Conservation (phyloP, 2,797 vertebrate genomes). For the Falco peregrinus region DNA sequence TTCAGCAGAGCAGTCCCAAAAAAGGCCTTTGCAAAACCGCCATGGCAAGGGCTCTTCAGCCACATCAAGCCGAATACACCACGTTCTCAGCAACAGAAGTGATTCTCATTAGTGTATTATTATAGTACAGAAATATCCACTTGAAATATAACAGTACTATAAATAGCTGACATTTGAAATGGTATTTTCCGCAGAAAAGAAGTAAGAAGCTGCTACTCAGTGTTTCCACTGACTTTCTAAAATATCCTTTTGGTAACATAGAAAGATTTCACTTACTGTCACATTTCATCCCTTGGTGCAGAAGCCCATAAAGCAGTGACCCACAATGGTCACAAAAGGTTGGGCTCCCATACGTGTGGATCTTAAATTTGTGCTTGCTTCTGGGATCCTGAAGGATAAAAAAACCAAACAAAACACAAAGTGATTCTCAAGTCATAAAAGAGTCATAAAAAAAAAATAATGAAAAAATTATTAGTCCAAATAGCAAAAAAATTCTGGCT, state of each 20-base stretch:
- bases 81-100: not conserved
- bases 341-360: slow-evolving; percentile 94
- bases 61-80: not conserved
- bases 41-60: not conserved
- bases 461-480: not conserved
- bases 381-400: slow-evolving; percentile 86
- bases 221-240: not conserved
- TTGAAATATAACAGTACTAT: slow-evolving; percentile 6
- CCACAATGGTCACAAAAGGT: slow-evolving; percentile 98
- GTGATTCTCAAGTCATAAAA: not conserved
- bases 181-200: slow-evolving; percentile 23
- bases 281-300: slow-evolving; percentile 99
- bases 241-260: not conserved
- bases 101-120: slow-evolving; percentile 11
- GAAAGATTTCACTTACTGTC: slow-evolving; percentile 87
- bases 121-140: not conserved
- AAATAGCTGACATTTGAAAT: slow-evolving; percentile 56
- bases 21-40: not conserved
- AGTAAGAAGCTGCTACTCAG: not conserved
- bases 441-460: not conserved
- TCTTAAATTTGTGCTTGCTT: slow-evolving; percentile 99
- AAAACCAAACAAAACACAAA: not conserved
- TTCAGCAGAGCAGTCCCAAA: not conserved
- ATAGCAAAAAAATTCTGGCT: not conserved
- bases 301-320: slow-evolving; percentile 93